phyloP scores from a whole-genome alignment of 2,888 invertebrate species.

The Ormyrus thymus region DNA sequence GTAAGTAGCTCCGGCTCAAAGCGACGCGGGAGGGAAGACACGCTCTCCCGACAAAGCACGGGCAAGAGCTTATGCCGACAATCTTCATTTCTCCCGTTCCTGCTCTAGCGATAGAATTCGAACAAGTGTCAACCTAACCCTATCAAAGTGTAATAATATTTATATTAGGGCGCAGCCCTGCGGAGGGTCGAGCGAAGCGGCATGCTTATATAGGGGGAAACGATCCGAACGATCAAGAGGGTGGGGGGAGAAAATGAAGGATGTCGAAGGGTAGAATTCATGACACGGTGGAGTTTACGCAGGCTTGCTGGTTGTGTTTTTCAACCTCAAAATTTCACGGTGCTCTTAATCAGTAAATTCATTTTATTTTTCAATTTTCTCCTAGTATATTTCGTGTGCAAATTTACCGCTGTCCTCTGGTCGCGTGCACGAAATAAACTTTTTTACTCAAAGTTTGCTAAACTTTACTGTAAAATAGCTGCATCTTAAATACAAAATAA shows the following conservation, averaged over 20 bases:
- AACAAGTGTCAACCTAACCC: conserved; percentile 74
- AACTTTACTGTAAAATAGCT: too few species aligned
- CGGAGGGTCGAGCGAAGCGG: conserved; percentile 62
- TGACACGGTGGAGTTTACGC: conserved; percentile 7
- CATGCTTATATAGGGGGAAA: conserved; percentile 10
- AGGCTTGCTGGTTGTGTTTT: conserved; percentile 5
- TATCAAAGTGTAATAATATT: conserved; percentile 76
- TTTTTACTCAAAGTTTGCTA: too few species aligned
- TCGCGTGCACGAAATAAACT: too few species aligned
- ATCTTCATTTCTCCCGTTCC: background rate
- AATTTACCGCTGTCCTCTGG: too few species aligned
- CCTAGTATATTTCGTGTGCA: too few species aligned
- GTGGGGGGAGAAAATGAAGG: conserved; percentile 4
- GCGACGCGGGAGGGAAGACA: background rate
- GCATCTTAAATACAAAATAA: too few species aligned
- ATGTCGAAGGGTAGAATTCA: conserved; percentile 36
- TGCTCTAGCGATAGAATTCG: conserved; percentile 31
- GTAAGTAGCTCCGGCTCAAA: conserved; percentile 46
- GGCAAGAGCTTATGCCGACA: background rate
- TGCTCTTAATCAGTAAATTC: background rate
- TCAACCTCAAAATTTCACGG: conserved; percentile 4
- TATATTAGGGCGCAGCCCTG: conserved; percentile 70
- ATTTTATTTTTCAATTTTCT: conserved; percentile 5
- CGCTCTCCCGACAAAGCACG: background rate
- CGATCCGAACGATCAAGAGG: conserved; percentile 37